A percentile compares a stretch with the other conserved stretches of the same genome.
These are phyloP conservation scores for Callyntrura guangdongensis DNA, from an alignment of 2,888 invertebrate species.

Conservation along the genomic window DNA sequence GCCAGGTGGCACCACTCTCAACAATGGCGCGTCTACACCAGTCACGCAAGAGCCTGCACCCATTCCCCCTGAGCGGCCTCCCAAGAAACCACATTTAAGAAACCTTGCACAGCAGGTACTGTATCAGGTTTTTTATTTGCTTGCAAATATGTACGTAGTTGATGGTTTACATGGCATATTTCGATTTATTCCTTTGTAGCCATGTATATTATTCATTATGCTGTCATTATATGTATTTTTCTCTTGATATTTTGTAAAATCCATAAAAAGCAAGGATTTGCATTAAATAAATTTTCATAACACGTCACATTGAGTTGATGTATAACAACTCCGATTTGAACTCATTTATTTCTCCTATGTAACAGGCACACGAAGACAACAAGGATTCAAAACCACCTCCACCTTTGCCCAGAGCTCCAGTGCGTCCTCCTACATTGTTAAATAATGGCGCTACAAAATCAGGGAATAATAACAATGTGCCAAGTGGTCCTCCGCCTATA, in stretches of 20 bases:
- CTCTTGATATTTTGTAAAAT: no score
- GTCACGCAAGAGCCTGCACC: conserved; percentile 83
- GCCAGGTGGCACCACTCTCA: conserved; percentile 63
- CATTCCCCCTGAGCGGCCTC: conserved; percentile 89
- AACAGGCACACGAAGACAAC: conserved; percentile 77
- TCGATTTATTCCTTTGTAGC: no score
- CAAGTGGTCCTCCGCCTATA: conserved; percentile 81
- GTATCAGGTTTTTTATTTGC: background rate
- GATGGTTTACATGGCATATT: no score
- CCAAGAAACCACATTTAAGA: conserved; percentile 91
- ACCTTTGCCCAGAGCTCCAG: conserved; percentile 83
- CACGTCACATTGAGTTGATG: background rate
- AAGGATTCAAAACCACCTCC: conserved; percentile 83
- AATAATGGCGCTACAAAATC: conserved; percentile 59
- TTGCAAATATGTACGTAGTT: background rate
- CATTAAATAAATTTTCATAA: no score
- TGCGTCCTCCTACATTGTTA: conserved; percentile 78
- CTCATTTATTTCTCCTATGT: conserved; percentile 6
- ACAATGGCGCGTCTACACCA: conserved; percentile 57
- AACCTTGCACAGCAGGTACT: conserved; percentile 85
- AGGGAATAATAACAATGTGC: conserved; percentile 17
- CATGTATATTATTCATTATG: no score
- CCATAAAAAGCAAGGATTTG: no score
- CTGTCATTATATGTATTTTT: no score
- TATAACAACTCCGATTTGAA: background rate